Base-by-base conservation (phyloP, 2,888 invertebrate genomes). In the Ophion obscuratus region DNA sequence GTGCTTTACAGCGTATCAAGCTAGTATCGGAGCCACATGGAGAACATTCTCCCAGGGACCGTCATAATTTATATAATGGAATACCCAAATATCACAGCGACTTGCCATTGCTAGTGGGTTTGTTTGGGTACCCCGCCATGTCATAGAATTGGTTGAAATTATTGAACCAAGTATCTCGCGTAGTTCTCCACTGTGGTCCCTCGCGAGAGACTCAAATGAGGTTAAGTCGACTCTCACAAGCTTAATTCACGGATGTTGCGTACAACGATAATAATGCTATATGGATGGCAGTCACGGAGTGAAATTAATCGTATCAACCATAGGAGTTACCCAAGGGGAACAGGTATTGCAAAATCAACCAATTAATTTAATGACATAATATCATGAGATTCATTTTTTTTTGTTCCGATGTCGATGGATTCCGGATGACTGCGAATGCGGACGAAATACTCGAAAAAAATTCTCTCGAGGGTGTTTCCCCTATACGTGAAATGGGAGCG, bases 31-130 rank as follows among this genome's bases (percentile, higher is more conserved):
- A 74, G 67, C 78, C 74, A 57, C 31, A 53, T 14, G 62, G 67
- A 53, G 71, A 70, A 71, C 79, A 75, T 79, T 79, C 67, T 61
- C 70, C 73, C 85, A 44, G 77, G 76, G 83, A 87, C 87, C 82
- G 71, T 84, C 84, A 87, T 88, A 88, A 88, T 88, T 88, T 85
- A 88, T 67, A 82, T 87, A 85, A 88, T 88, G 87, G 88, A 88
- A 87, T 80, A 79, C 81, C 68, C 80, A 70, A 77, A 87, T 80
- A 85, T 88, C 87, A 85, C 80, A 84, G 61, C 20, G 61, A 61
- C 61, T 20, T 61, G 24, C 10, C 77, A 61, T n/a, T 31, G 36
- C 83, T 71, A 44, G 71, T 36, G 53, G 53, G 53, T 53, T 36
- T 27, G 57, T 44, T 40, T 53, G n/a, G n/a, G 40, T 47, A 31